Evolutionary conservation across 35 echinoderm and acorn worm species (phyloP), one percentile per base, ranked within the genome.

Genomic region (Apostichopus parvimensis): DNA sequence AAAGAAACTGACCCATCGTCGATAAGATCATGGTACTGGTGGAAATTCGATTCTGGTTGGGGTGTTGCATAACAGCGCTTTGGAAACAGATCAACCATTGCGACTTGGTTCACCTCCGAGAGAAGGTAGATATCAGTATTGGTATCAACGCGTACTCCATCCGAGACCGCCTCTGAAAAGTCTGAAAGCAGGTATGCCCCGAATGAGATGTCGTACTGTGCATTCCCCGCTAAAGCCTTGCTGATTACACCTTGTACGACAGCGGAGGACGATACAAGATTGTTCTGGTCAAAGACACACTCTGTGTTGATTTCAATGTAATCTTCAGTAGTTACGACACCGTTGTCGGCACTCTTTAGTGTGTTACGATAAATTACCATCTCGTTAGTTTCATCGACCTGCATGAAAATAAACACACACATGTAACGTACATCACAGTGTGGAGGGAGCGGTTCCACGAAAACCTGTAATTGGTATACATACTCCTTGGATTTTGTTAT

Each of bases 221-320:
- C 14, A 24, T 2, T 45, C 12, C 45, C 9, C 45, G 9, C 25
- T 15, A 82, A n/a, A 6, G 34, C 79, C 28, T 82, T 53, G 25
- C 13, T 54, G 34, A 82, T 18, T 24, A 24, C 14, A 6, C 34
- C 79, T 15, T 82, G 34, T 53, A 82, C 55, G 18, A 82, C 17
- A 15, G 79, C 79, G 14, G 79, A 82, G 12, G 79, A 82, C 10
- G 79, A 82, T 17, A 82, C 79, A 15, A 82, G 45, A 8, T 82
- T 82, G 79, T 82, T 82, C n/a, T 82, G 79, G 18, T 82, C 79
- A 24, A 82, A 82, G 14, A 82, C 79, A 52, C 79, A 82, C 79
- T 54, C 55, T n/a, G 25, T 82, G 79, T 8, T 82, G 79, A 82
- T 57, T 24, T 82, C 79, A 26, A 82, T 53, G 79, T 82, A 25